These are phyloP conservation scores for Loris lydekkerianus DNA, from an alignment of 2,797 vertebrate genomes.

Conservation along the genomic window DNA sequence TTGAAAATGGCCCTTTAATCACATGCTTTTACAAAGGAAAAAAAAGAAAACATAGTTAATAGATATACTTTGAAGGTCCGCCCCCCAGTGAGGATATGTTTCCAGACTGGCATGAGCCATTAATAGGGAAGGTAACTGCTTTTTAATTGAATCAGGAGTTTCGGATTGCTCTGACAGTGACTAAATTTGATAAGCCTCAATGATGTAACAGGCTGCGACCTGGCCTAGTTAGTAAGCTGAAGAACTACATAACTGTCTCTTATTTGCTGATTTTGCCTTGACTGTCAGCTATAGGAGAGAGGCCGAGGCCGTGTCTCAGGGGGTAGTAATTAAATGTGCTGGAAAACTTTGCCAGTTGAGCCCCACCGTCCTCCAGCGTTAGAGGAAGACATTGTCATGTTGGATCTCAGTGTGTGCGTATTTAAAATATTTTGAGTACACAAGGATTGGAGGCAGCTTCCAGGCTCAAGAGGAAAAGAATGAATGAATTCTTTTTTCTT, in stretches of 20 bases:
- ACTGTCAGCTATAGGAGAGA: not conserved
- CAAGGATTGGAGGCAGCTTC: not conserved
- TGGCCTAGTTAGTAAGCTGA: slow-evolving; percentile 80
- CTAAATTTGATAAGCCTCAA: slow-evolving; percentile 78
- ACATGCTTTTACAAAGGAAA: not conserved
- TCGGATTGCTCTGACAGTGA: not conserved
- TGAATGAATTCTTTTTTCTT: not conserved
- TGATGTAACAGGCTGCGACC: slow-evolving; percentile 80
- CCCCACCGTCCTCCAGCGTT: not conserved
- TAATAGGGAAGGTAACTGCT: not conserved
- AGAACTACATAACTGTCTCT: slow-evolving; percentile 39
- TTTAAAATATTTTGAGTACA: not conserved
- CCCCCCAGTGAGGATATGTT: not conserved
- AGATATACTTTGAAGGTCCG: not conserved
- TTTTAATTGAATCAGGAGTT: slow-evolving; percentile 38
- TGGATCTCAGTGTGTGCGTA: not conserved
- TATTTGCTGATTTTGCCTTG: not conserved
- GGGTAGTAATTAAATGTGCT: not conserved
- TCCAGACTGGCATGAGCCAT: not conserved
- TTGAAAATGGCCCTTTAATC: slow-evolving; percentile 44
- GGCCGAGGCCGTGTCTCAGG: not conserved
- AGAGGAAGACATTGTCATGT: not conserved
- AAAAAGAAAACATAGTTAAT: not conserved
- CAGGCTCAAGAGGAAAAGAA: not conserved
- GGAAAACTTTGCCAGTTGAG: not conserved